Percentiles rank a stretch among this genome's conserved stretches.
phyloP scores from a whole-genome alignment of 1,140 invertebrate genomes.

The Lordiphosa stackelbergi region DNA sequence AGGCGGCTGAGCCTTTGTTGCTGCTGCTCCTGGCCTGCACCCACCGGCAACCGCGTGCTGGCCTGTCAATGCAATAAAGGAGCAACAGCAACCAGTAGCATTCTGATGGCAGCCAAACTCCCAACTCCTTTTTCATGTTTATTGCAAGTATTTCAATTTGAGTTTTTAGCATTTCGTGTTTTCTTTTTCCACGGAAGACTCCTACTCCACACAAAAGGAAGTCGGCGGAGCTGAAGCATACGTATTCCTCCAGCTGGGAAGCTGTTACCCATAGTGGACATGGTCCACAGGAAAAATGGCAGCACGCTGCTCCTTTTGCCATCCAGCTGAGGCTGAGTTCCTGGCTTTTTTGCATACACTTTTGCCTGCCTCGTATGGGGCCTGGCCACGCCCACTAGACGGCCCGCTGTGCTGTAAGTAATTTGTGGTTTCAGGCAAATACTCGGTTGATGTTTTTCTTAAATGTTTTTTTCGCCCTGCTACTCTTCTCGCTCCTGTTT shows the following conservation, averaged over 20 bases:
- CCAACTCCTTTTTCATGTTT: conserved; percentile 61
- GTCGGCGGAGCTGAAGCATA: not conserved
- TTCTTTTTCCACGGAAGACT: not conserved
- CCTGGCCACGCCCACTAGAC: conserved; percentile 52
- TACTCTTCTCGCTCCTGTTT: not conserved
- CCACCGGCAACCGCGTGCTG: conserved; percentile 24
- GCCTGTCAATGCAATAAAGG: conserved; percentile 72
- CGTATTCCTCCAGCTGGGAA: conserved; percentile 6
- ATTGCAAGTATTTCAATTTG: conserved; percentile 63
- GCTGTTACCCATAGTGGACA: conserved; percentile 10
- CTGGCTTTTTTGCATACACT: conserved; percentile 60
- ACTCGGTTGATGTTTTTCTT: conserved; percentile 74
- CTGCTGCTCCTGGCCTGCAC: conserved; percentile 29
- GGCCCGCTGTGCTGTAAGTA: conserved; percentile 71
- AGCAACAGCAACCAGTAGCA: conserved; percentile 44
- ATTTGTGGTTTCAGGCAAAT: conserved; percentile 75
- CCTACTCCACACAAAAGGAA: not conserved
- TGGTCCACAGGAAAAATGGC: conserved; percentile 2
- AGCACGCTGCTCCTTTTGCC: conserved; percentile 25
- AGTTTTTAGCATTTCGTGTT: conserved; percentile 45
- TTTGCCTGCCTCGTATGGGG: conserved; percentile 20
- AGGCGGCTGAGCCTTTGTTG: conserved; percentile 46
- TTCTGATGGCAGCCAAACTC: conserved; percentile 14
- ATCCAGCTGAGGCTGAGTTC: conserved; percentile 31
- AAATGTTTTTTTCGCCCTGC: conserved; percentile 65